Evolutionary conservation across 1,140 invertebrate species (phyloP), one percentile per base, ranked within the genome.

Genomic region (Drosophila setifemur): DNA sequence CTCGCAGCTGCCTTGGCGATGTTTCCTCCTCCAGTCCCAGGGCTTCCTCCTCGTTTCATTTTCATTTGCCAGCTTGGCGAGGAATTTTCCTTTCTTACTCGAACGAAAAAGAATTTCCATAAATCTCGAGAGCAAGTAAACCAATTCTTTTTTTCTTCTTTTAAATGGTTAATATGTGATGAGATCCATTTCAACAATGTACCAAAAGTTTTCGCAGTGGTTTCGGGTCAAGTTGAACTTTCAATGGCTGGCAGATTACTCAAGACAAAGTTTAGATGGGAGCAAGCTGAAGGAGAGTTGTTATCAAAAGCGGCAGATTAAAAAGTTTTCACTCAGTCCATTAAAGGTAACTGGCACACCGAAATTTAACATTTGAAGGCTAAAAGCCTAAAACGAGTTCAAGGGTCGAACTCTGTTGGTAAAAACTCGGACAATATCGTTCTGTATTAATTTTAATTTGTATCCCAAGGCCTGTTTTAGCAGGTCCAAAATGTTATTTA

Each of bases 31-130:
- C 21, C 31, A n/a, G n/a, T n/a, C n/a, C n/a, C 29, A 45, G 31
- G 18, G 25, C 35, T 53, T 35, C 47, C 57, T 26, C 29, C 42
- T 76, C 52, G 43, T 60, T 70, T 66, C 42, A 47, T 45, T 43
- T 48, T 45, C 55, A 77, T 83, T 73, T 64, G 61, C 61, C 44
- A 16, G 14, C 33, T 37, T 14, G 1, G 7, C 21, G 4, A 52
- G 43, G 29, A 47, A 44, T 60, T 85, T 70, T 64, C 69, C 28
- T 69, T 47, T 77, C 68, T 82, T 69, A 43, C 37, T 58, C 35
- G 28, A 26, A 55, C 40, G 21, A 57, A 83, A 68, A 83, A 77
- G 73, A 77, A 82, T 82, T 82, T 82, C 60, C 78, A 83, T 60
- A 49, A 69, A 39, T 63, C 54, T 68, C 23, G 33, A n/a, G 3